A percentile compares a stretch with the other conserved stretches of the same genome.
Conservation (phyloP, 1,140 invertebrate species). For the Adoxophyes honmai region DNA sequence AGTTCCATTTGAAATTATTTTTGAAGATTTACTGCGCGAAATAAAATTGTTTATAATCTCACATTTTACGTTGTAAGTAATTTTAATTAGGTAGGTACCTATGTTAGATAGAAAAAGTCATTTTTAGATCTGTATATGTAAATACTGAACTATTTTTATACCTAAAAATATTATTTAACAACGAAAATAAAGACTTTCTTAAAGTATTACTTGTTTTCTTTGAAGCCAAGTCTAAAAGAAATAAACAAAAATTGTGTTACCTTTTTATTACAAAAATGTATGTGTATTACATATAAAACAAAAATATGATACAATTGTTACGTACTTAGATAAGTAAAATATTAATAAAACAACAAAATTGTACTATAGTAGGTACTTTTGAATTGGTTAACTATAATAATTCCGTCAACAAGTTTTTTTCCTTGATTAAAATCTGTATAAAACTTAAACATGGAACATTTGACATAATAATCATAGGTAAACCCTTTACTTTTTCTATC, state of each 20-base stretch:
- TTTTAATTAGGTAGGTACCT: not conserved
- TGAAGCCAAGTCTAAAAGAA: conserved; percentile 16
- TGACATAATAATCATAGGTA: too few relatives aligned
- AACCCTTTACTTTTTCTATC: too few relatives aligned
- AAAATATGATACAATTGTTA: conserved; percentile 37
- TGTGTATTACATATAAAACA: conserved; percentile 36
- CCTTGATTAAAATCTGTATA: too few relatives aligned
- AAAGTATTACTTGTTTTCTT: conserved; percentile 33
- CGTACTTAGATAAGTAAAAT: conserved; percentile 13
- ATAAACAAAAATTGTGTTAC: conserved; percentile 19
- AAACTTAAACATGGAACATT: too few relatives aligned
- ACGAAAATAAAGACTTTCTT: conserved; percentile 19
- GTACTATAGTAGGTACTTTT: conserved; percentile 31
- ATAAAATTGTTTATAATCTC: conserved; percentile 3
- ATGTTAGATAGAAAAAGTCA: conserved; percentile 14
- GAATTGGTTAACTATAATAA: conserved; percentile 9
- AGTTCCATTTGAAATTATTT: conserved; percentile 2
- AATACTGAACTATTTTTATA: conserved; percentile 28
- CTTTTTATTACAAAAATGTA: conserved; percentile 48
- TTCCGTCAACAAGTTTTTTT: too few relatives aligned
- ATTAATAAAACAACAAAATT: conserved; percentile 25
- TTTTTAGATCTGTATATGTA: conserved; percentile 18
- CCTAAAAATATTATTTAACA: conserved; percentile 38
- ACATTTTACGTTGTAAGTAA: conserved; percentile 3
- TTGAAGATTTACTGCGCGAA: not conserved